A percentile compares a stretch with the other conserved stretches of the same genome.
These are phyloP conservation scores for Nasonovia ribisnigri DNA, from an alignment of 2,888 invertebrate genomes.

Conservation along the genomic window DNA sequence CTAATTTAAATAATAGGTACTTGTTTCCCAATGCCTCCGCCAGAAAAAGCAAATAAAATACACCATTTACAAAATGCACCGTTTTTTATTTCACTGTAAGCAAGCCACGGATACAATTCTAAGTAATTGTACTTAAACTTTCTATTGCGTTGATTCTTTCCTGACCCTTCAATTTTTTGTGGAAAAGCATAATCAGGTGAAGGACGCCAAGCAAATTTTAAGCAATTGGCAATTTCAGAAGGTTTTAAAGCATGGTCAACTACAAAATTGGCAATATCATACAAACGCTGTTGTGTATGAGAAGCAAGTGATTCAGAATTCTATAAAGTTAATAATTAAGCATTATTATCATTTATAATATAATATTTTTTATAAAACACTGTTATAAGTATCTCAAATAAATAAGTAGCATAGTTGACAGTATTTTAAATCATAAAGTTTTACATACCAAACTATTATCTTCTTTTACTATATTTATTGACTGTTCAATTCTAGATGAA, in stretches of 20 bases:
- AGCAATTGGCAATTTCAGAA: not conserved
- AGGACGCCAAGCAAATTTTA: conserved; percentile 12
- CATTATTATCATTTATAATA: too few species aligned
- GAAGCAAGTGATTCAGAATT: not conserved
- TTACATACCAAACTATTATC: too few species aligned
- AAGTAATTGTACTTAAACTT: not conserved
- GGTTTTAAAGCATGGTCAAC: not conserved
- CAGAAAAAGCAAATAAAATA: too few species aligned
- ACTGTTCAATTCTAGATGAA: too few species aligned
- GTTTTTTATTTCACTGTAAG: not conserved
- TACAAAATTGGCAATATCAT: not conserved
- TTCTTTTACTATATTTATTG: too few species aligned
- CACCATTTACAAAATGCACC: too few species aligned
- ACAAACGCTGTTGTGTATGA: not conserved
- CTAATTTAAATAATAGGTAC: too few species aligned
- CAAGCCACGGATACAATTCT: conserved; percentile 4
- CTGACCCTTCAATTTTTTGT: not conserved
- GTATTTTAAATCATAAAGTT: too few species aligned
- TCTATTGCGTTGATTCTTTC: conserved; percentile 1
- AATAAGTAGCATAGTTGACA: too few species aligned
- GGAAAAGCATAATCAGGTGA: not conserved
- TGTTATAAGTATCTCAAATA: too few species aligned
- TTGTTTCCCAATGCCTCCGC: not conserved
- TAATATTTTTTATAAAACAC: too few species aligned
- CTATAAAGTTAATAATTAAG: not conserved